Evolutionary conservation across 1,140 invertebrate genomes (phyloP).

Genomic region (Tetramorium alpestre): DNA sequence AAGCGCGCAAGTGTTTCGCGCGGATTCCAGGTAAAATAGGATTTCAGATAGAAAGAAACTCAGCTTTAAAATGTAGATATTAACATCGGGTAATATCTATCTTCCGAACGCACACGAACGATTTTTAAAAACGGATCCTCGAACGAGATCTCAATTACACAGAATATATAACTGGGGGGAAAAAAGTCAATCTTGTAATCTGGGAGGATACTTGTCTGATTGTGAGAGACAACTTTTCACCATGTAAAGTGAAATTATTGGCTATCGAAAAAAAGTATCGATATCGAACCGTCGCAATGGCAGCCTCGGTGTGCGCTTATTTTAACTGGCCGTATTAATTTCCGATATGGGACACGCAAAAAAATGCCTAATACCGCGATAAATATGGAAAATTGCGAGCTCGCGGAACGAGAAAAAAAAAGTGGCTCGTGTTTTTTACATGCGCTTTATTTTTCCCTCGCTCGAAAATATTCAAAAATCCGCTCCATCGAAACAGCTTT

Average conservation of each 20-base stretch:
- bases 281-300: background rate
- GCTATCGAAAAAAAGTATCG: constrained; percentile 29
- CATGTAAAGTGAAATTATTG: constrained; percentile 28
- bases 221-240: background rate
- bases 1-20: background rate
- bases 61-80: background rate
- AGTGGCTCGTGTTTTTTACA: background rate
- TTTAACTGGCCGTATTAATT: constrained; percentile 33
- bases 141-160: background rate
- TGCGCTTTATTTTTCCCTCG: background rate
- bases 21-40: background rate
- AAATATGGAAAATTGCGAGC: background rate
- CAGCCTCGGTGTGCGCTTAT: background rate
- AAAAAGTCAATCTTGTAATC: constrained; percentile 1
- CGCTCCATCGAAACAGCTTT: background rate
- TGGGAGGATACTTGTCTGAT: background rate
- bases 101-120: background rate
- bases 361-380: constrained; percentile 2
- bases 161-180: background rate
- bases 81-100: background rate
- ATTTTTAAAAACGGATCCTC: background rate
- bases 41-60: background rate
- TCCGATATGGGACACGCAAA: constrained; percentile 24
- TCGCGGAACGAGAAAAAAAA: background rate
- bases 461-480: background rate